Percentiles rank a stretch among this genome's conserved stretches.
These are phyloP conservation scores for Dichetophora obliterata DNA, from an alignment of 2,888 invertebrate genomes.

Conservation along the genomic window DNA sequence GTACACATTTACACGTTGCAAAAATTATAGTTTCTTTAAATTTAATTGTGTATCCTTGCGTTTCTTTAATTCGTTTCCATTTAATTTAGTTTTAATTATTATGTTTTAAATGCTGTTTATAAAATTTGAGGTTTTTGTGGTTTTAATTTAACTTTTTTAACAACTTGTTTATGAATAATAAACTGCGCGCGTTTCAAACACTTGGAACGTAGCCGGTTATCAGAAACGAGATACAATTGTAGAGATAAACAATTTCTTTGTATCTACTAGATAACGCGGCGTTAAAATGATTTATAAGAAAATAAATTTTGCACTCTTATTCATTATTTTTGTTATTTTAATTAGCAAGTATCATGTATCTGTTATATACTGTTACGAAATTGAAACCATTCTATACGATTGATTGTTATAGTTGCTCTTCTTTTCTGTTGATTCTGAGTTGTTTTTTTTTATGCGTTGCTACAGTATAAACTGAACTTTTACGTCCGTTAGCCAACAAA, in stretches of 20 bases:
- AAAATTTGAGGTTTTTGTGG: background rate
- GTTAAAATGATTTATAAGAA: background rate
- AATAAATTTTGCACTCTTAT: background rate
- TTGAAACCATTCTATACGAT: conserved; percentile 20
- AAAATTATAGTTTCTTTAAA: background rate
- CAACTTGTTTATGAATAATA: background rate
- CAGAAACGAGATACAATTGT: background rate
- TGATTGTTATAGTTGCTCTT: conserved; percentile 9
- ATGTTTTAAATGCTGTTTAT: background rate
- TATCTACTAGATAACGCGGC: background rate
- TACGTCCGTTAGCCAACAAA: conserved; percentile 58
- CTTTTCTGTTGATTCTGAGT: background rate
- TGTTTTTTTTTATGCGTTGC: background rate
- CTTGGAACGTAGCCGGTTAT: background rate
- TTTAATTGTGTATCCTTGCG: background rate
- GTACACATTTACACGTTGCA: too few species aligned
- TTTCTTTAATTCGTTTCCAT: background rate
- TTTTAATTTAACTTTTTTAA: conserved; percentile 21
- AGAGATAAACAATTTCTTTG: background rate
- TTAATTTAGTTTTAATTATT: background rate
- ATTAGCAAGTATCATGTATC: conserved; percentile 24
- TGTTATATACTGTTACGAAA: conserved; percentile 8
- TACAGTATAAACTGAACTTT: background rate
- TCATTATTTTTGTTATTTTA: background rate
- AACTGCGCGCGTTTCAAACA: background rate